Evolutionary conservation across 2,888 invertebrate species (phyloP), one percentile per base, ranked within the genome.

Genomic region (Stegana nigrithorax): DNA sequence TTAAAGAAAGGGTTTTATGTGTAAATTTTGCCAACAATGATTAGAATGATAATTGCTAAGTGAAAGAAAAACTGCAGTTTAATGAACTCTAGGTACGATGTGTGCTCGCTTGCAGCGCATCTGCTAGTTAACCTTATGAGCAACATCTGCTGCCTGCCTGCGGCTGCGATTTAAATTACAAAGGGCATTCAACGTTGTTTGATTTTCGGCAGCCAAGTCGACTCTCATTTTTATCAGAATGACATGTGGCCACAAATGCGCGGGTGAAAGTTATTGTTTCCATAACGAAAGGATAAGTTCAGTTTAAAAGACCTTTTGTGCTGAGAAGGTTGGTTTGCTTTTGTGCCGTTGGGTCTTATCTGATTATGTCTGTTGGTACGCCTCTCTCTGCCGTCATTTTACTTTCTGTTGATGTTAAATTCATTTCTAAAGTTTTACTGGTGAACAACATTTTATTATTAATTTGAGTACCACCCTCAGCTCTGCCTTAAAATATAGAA

Each of bases 191-290:
- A 57, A 25, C 36, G 53, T 39, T 53, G 2, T 6, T 53, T 12
- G 7, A n/a, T n/a, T n/a, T n/a, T n/a, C n/a, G n/a, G n/a, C n/a
- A n/a, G n/a, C n/a, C n/a, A n/a, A n/a, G n/a, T n/a, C n/a, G n/a
- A n/a, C n/a, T n/a, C n/a, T n/a, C n/a, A n/a, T n/a, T n/a, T n/a
- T n/a, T n/a, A n/a, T n/a, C n/a, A n/a, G n/a, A n/a, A 62, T 36
- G 68, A 32, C 73, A 74, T 78, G 69, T 78, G 78, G 72, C 66
- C 73, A 62, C 67, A 77, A 67, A 67, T 64, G 70, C 67, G 73
- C 67, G 72, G 74, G 77, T 23, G 71, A 66, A 47, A n/a, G 23
- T 7, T 23, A 55, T 32, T 32, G 17, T 21, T n/a, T n/a, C n/a
- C n/a, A n/a, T n/a, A n/a, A n/a, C n/a, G 17, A 32, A 19, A 23